Base-by-base conservation (phyloP, 2,888 invertebrate species). In the Deilephila elpenor region DNA sequence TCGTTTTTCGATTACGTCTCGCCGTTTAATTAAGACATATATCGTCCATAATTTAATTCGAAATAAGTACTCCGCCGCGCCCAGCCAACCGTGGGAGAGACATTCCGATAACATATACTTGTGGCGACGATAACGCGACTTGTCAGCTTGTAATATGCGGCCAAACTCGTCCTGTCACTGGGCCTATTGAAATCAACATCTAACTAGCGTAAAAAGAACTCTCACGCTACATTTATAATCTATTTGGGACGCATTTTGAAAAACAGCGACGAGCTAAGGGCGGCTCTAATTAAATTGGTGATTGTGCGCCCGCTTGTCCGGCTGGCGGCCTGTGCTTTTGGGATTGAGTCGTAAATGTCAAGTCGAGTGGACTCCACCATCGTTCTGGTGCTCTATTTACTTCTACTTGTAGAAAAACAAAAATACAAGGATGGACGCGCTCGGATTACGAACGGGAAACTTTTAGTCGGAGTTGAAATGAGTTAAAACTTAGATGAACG, bases 281-380 rank as follows among this genome's bases (percentile, higher is more conserved):
- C 77, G 87, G 91, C 75, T 88, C 92, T 87, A 80, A 86, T 85
- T 88, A 89, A 87, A 86, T 81, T 91, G 91, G 94, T 88, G 81
- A 82, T 86, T 83, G 85, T 85, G 86, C 83, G 88, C 84, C 84
- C 88, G 89, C 88, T 89, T 86, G 86, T 83, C 82, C 84, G 84
- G 87, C 82, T 85, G 86, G 85, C 91, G 89, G 88, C 88, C 88
- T 88, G 85, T 88, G 92, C 88, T 90, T 92, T 67, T 87, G 86
- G 89, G 91, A 94, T 94, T 93, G 93, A 93, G 93, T 93, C 93
- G 93, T 94, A 94, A 94, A 94, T 84, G 93, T 94, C 94, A 89
- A 86, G 83, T 91, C 89, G 88, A 91, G 91, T 91, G 88, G 88
- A 84, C 89, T 87, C 84, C 81, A 87, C 90, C 86, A 90, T 92